Evolutionary conservation across 2,888 invertebrate genomes (phyloP).

Genomic region (Mycalesis mineus): DNA sequence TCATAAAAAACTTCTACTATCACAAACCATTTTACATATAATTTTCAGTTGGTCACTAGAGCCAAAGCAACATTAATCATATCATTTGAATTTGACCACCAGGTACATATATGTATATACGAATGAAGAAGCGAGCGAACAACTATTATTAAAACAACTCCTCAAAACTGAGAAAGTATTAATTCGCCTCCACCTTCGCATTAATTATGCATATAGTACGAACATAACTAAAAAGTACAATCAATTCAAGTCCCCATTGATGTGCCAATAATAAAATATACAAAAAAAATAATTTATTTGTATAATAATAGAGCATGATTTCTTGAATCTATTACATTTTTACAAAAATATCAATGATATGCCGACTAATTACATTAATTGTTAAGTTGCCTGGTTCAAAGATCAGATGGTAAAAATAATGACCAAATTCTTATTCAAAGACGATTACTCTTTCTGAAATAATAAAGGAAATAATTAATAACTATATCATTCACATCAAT

Average conservation of each 20-base stretch:
- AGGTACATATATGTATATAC: neutral
- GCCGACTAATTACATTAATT: constrained; percentile 29
- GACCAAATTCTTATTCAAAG: constrained; percentile 14
- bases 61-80: neutral
- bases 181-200: no score
- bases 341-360: constrained; percentile 42
- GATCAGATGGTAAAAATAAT: constrained; percentile 15
- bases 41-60: neutral
- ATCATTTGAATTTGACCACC: neutral
- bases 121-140: neutral
- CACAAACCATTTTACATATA: neutral
- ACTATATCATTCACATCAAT: neutral
- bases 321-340: constrained; percentile 23
- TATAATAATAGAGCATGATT: constrained; percentile 19
- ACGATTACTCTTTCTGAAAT: constrained; percentile 2
- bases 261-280: constrained; percentile 3
- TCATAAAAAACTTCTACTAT: neutral
- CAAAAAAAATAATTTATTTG: constrained; percentile 9
- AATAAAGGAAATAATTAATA: neutral
- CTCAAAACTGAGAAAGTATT: neutral
- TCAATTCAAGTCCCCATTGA: neutral
- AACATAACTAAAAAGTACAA: neutral
- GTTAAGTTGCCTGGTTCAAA: constrained; percentile 23
- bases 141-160: neutral
- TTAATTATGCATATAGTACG: no score